Percentiles rank a stretch among this genome's conserved stretches.
These are phyloP conservation scores for Podocnemis expansa DNA, from an alignment of 2,113 vertebrate species.

Conservation along the genomic window DNA sequence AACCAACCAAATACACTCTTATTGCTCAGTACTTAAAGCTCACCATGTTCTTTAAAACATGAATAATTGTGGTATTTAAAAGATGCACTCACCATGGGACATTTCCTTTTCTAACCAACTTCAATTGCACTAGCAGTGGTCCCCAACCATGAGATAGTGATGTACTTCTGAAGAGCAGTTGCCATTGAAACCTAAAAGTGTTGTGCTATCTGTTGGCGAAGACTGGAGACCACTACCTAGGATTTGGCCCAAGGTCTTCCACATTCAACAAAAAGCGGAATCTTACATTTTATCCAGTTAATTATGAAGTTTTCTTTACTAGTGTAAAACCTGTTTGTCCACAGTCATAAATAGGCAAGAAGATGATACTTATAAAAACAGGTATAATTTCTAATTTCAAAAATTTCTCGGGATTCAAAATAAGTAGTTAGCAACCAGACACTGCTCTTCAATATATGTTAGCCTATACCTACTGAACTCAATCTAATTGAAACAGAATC, in stretches of 20 bases:
- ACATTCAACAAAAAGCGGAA: neutral
- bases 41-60: neutral
- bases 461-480: neutral
- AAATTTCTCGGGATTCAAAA: neutral
- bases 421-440: neutral
- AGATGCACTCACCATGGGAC: neutral
- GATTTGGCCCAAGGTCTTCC: neutral
- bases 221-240: neutral
- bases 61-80: neutral
- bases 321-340: neutral
- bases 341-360: neutral
- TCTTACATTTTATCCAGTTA: neutral
- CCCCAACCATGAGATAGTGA: too few species aligned
- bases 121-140: too few species aligned
- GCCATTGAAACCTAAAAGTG: too few species aligned
- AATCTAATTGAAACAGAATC: constrained; percentile 6
- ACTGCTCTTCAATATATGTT: neutral
- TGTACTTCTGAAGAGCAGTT: too few species aligned
- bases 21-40: neutral
- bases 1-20: neutral
- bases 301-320: neutral
- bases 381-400: neutral
- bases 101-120: neutral
- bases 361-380: neutral
- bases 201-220: too few species aligned